Base-by-base conservation (phyloP, 2,888 invertebrate genomes). In the Lagria hirta region DNA sequence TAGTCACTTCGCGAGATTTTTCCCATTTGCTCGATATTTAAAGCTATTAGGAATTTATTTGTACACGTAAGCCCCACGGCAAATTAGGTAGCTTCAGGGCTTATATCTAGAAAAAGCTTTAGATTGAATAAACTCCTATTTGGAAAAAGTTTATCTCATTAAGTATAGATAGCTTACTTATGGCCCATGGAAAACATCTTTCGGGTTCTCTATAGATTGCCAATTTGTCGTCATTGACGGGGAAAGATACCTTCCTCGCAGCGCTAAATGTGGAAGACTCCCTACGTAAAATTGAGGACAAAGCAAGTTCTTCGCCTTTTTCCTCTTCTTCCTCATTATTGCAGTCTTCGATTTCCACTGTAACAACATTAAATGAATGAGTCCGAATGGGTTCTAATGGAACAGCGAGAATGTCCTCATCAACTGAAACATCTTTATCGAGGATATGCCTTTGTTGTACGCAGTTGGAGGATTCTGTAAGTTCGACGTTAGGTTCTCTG, bases 401-500 rank as follows among this genome's bases (percentile, higher is more conserved):
- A 13, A 53, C 50, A 3, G 54, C 56, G 16, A 64, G 41, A 12
- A 58, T 52, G 42, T 58, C 59, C 50, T 64, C 64, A 48, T 64
- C 64, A 28, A 62, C 53, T n/a, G 64, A 64, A 47, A 62, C 59
- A 12, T 60, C 57, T 45, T 62, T 62, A 48, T 64, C 63, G 32
- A 64, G 30, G 26, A 63, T 48, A 24, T 37, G 41, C 4, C 35
- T 7, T 21, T 40, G 44, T 7, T 21, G 28, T 15, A 33, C 33
- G 15, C 35, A 26, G 14, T 42, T 34, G 14, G 23, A 28, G 18
- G 45, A 45, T 30, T 41, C 46, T 46, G 14, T n/a, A 36, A 44
- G 2, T 8, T n/a, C n/a, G n/a, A n/a, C n/a, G n/a, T n/a, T n/a
- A n/a, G 24, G 3, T 11, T 22, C 20, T 7, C 13, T 14, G 4